Evolutionary conservation across 2,888 invertebrate genomes (phyloP), one percentile per base, ranked within the genome.

Genomic region (Rhimphoctona megacephalus): DNA sequence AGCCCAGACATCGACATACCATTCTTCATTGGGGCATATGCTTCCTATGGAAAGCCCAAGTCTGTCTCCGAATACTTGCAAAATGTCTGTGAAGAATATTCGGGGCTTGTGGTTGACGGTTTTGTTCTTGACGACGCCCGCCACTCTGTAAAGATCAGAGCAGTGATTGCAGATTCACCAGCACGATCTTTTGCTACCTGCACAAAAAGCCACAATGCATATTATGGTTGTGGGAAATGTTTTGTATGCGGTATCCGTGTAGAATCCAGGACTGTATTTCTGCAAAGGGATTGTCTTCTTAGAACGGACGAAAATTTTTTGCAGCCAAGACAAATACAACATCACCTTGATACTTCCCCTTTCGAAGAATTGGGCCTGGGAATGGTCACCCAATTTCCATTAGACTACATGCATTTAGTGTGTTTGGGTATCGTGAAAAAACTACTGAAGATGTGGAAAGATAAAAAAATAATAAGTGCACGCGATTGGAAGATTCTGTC

Each of bases 171-270:
- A 6, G 70, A 70, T 25, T 7, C 54, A 17, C 80, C 70, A 54
- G 70, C 80, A 52, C 33, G 80, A 25, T 52, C 70, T 30, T 80
- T 80, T 57, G 70, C 19, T 17, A 70, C 70, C n/a, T 70, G 57
- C 36, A 80, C 69, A 52, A 54, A 39, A 80, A 5, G 7, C 22
- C 11, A 69, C 19, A 80, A 80, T 36, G 69, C n/a, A 3, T 70
- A 33, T 70, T 70, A 70, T 17, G 70, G 80, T 11, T 80, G 80
- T 54, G 70, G 70, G 36, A 69, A 80, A 6, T 80, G 70, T 70
- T 54, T 33, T 7, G 19, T 70, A 22, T 7, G n/a, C 11, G 80
- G 54, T 46, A 14, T 9, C 22, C 57, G 57, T 54, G 36, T 1
- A 11, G 33, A 33, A 33, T 36, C 30, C 30, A 52, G 54, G 19